These are phyloP conservation scores for Galaxias olidus DNA, from an alignment of 2,797 vertebrate species.

Conservation along the genomic window DNA sequence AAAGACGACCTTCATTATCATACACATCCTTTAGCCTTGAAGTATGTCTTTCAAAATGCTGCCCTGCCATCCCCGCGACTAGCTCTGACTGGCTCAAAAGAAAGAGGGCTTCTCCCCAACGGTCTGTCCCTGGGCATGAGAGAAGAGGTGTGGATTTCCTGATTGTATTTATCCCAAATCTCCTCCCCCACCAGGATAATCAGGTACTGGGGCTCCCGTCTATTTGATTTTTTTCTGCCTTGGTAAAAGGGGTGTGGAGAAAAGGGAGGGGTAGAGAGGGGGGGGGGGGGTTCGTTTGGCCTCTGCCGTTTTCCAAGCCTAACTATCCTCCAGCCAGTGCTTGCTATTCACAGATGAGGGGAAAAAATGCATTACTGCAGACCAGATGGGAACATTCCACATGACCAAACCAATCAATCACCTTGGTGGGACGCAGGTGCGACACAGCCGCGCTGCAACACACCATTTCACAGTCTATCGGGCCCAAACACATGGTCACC, in stretches of 20 bases:
- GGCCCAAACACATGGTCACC: slow-evolving; percentile 99
- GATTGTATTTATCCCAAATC: slow-evolving; percentile 55
- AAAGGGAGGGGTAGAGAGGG: slow-evolving; percentile 29
- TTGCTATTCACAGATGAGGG: slow-evolving; percentile 80
- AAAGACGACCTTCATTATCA: slow-evolving; percentile 46
- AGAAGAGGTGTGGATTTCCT: slow-evolving; percentile 50
- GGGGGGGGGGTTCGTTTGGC: slow-evolving; percentile 75
- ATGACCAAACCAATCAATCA: slow-evolving; percentile 99
- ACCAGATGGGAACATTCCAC: slow-evolving; percentile 99
- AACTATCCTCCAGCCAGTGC: slow-evolving; percentile 81
- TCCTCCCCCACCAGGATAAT: slow-evolving; percentile 49
- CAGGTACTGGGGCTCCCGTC: slow-evolving; percentile 51
- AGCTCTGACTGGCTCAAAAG: slow-evolving; percentile 20
- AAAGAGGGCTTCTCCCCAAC: slow-evolving; percentile 35
- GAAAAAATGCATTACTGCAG: slow-evolving; percentile 92
- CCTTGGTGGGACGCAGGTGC: slow-evolving; percentile 98
- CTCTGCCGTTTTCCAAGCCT: slow-evolving; percentile 74
- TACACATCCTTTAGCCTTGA: slow-evolving; percentile 24
- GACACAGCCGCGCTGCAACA: slow-evolving; percentile 99
- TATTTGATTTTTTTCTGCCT: slow-evolving; percentile 64
- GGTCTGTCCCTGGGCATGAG: slow-evolving; percentile 39
- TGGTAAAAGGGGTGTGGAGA: slow-evolving; percentile 43
- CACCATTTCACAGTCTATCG: slow-evolving; percentile 99
- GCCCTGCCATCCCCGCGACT: slow-evolving; percentile 28
- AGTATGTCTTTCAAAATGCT: slow-evolving; percentile 42